Evolutionary conservation across 2,888 invertebrate genomes (phyloP).

Genomic region (Xestia sexstrigata): DNA sequence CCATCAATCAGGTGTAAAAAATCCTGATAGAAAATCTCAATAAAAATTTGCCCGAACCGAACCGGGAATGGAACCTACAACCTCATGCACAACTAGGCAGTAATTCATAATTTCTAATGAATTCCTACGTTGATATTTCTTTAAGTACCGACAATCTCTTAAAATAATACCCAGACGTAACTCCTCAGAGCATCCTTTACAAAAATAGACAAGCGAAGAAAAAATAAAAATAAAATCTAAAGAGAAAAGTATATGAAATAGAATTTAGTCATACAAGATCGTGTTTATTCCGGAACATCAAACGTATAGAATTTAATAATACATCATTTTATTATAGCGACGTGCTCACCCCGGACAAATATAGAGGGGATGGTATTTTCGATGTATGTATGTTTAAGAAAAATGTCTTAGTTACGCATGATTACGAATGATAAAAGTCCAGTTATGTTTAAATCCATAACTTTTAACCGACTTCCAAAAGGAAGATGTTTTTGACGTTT

Average conservation of each 20-base stretch:
- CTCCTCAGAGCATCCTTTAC: conserved; percentile 4
- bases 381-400: conserved; percentile 1
- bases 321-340: conserved; percentile 80
- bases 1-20: not conserved
- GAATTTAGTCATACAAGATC: conserved; percentile 60
- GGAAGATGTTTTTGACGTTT: not conserved
- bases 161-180: not conserved
- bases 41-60: too few species aligned
- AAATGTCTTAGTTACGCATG: not conserved
- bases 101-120: too few species aligned
- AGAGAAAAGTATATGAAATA: conserved; percentile 20
- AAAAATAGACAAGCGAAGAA: conserved; percentile 23
- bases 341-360: conserved; percentile 38
- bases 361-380: conserved; percentile 32
- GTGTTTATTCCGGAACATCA: conserved; percentile 79
- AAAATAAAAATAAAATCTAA: conserved; percentile 20
- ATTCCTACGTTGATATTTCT: not conserved
- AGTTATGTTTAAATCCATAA: not conserved
- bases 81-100: too few species aligned
- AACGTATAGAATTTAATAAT: conserved; percentile 85
- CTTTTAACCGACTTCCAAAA: not conserved
- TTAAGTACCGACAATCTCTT: not conserved
- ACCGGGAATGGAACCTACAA: not conserved
- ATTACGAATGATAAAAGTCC: not conserved
- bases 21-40: too few species aligned